Evolutionary conservation across 2,888 invertebrate genomes (phyloP), one percentile per base, ranked within the genome.

Genomic region (Pristionchus fissidentatus): DNA sequence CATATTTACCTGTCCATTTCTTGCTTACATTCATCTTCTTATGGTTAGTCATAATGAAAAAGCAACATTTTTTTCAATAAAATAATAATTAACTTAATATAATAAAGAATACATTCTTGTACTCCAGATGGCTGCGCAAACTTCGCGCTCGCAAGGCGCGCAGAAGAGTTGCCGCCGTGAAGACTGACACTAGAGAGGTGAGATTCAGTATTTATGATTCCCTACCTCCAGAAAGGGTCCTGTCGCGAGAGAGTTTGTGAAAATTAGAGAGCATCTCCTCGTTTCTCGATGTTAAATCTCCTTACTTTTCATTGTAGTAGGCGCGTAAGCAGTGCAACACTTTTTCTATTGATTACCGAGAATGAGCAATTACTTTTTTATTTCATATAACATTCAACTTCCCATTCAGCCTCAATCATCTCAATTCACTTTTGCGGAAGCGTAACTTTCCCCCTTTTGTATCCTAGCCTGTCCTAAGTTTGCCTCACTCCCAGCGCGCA

Each of bases 111-210:
- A 52, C 46, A 62, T n/a, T 62, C 3, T 62, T 62, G 43, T 13
- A 7, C 26, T 78, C 15, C 46, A 81, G 80, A 0, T 81, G 80
- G 80, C 32, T 81, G 7, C 38, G 46, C 41, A 62, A 60, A 0
- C 43, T 81, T 5, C 60, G 43, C 10, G 80, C 80, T 19, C 60
- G 80, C 43, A 81, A 81, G 29, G 62, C 80, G 3, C 8, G 80
- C 22, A 41, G 62, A 32, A 38, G 38, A 2, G 62, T 8, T 15
- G 62, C 41, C 22, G 62, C 62, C 0, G 80, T 62, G 13, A 41
- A 15, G 19, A 81, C 80, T 8, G 52, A 79, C n/a, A 35, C 19
- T 15, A 38, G 52, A 55, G 79, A 55, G 79, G 75, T 77, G 13
- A 41, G 32, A 38, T 22, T n/a, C n/a, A n/a, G n/a, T n/a, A n/a